Percentiles rank a stretch among this genome's conserved stretches.
Conservation (phyloP, 2,888 invertebrate genomes). For the Acanthosoma haemorrhoidale region DNA sequence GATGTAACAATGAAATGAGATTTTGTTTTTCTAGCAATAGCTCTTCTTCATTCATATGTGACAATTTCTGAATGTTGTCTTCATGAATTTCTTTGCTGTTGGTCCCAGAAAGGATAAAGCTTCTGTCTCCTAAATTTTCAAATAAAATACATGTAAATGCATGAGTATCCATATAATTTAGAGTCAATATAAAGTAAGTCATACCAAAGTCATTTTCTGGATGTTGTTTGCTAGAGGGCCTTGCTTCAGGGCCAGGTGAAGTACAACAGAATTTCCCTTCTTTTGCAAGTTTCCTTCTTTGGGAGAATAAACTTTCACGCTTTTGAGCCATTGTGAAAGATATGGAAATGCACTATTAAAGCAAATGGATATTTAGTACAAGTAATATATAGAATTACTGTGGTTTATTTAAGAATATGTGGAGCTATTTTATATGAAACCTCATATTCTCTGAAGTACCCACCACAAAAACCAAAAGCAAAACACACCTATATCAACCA, state of each 20-base stretch:
- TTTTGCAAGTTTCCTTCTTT: constrained; percentile 48
- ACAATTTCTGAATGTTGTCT: constrained; percentile 64
- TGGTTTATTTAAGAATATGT: too few species aligned
- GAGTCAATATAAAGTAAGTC: neutral
- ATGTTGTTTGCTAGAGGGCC: neutral
- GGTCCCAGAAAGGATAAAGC: constrained; percentile 43
- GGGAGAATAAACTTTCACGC: constrained; percentile 50
- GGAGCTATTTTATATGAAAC: too few species aligned
- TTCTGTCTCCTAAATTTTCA: constrained; percentile 39
- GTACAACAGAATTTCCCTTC: constrained; percentile 39
- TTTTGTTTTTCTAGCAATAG: constrained; percentile 68
- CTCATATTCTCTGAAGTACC: too few species aligned
- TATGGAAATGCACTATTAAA: too few species aligned
- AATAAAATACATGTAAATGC: neutral
- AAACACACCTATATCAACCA: too few species aligned
- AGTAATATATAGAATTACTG: too few species aligned
- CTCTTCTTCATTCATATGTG: constrained; percentile 64
- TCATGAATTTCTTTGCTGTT: constrained; percentile 58
- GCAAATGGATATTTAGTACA: too few species aligned
- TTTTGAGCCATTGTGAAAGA: neutral
- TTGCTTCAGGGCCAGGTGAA: neutral
- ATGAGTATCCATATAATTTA: neutral
- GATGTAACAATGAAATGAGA: constrained; percentile 59
- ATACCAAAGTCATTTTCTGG: neutral
- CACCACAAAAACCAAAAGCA: too few species aligned